Evolutionary conservation across 2,113 vertebrate species (phyloP).

Genomic region (Spheniscus mendiculus): DNA sequence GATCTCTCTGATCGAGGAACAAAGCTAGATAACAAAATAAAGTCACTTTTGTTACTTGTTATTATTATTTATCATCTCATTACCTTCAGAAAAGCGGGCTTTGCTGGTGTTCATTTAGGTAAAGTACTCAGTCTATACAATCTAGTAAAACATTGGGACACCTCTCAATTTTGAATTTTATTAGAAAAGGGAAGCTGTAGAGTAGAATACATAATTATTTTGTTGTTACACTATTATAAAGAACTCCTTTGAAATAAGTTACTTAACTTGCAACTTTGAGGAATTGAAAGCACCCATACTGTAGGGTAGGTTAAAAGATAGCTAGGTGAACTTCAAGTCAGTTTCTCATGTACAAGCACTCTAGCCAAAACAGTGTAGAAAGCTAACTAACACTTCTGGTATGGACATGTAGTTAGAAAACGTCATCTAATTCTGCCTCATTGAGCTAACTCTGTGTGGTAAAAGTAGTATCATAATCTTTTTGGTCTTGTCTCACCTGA

Average conservation of each 20-base stretch:
- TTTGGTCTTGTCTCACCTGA: conserved; percentile 84
- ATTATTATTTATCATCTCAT: neutral
- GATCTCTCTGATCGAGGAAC: neutral
- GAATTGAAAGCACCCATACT: neutral
- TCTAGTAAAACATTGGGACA: neutral
- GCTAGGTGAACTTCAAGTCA: neutral
- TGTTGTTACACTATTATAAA: neutral
- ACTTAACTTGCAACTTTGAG: neutral
- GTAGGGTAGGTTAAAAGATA: neutral
- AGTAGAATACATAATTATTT: neutral
- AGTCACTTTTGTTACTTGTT: neutral
- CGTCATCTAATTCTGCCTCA: neutral
- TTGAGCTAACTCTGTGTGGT: neutral
- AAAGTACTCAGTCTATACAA: neutral
- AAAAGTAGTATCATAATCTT: neutral
- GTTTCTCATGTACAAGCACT: neutral
- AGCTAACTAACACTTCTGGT: neutral
- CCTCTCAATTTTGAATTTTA: neutral
- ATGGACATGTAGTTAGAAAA: neutral
- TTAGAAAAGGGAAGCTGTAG: neutral
- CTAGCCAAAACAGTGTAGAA: neutral
- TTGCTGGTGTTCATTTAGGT: neutral
- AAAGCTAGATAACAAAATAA: neutral
- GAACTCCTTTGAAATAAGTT: neutral
- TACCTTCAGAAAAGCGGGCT: neutral